Conservation (phyloP, 1,140 invertebrate genomes). For the Laupala kohalensis region DNA sequence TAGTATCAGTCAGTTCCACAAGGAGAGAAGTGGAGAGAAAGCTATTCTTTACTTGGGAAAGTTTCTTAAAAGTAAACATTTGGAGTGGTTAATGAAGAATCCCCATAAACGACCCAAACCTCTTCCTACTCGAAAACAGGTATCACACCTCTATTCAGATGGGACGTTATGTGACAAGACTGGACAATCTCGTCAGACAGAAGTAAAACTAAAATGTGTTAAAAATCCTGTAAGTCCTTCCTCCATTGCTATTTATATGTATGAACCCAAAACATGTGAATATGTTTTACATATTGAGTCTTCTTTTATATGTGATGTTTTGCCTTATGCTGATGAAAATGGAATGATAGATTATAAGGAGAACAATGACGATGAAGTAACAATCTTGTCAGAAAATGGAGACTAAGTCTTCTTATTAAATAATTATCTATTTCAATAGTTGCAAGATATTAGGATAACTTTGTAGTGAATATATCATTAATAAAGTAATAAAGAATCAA, state of each 20-base stretch:
- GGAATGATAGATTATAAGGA: slow-evolving; percentile 32
- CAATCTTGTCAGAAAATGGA: not conserved
- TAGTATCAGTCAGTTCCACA: slow-evolving; percentile 78
- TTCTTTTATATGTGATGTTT: slow-evolving; percentile 70
- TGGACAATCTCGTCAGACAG: slow-evolving; percentile 65
- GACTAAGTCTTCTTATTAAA: too few relatives aligned
- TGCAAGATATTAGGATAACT: too few relatives aligned
- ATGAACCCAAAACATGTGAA: slow-evolving; percentile 83
- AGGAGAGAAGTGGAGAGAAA: slow-evolving; percentile 54
- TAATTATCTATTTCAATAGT: too few relatives aligned
- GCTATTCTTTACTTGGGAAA: slow-evolving; percentile 63
- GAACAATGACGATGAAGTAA: slow-evolving; percentile 6
- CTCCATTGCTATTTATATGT: slow-evolving; percentile 71
- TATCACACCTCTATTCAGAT: slow-evolving; percentile 76
- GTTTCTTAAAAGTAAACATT: slow-evolving; percentile 68
- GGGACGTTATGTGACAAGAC: slow-evolving; percentile 79
- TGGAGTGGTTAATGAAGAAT: slow-evolving; percentile 69
- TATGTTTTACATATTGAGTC: slow-evolving; percentile 87
- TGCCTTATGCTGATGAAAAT: slow-evolving; percentile 58
- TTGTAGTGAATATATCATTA: too few relatives aligned
- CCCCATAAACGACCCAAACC: slow-evolving; percentile 65
- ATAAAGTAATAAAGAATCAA: too few relatives aligned
- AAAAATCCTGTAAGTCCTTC: slow-evolving; percentile 47
- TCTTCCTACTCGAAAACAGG: slow-evolving; percentile 40
- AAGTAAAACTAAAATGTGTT: slow-evolving; percentile 73